Evolutionary conservation across 2,113 vertebrate species (phyloP).

Genomic region (Nyctibius bracteatus): DNA sequence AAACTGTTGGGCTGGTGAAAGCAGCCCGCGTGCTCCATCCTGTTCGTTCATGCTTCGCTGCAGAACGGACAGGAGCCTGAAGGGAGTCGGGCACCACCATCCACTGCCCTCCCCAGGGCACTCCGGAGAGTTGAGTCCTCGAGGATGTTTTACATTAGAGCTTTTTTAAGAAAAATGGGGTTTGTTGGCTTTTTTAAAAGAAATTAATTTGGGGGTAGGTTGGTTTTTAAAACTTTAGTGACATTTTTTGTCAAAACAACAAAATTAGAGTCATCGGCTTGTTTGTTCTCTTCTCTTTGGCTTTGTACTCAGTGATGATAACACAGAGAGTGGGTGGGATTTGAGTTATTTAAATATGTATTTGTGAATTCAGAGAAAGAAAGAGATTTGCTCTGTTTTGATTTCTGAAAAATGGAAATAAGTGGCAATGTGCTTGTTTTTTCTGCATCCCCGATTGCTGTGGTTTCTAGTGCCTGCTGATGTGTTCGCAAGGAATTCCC

Average conservation of each 20-base stretch:
- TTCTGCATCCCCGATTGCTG: not conserved
- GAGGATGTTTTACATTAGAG: not conserved
- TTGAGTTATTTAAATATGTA: fast-evolving
- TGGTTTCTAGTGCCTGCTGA: slow-evolving; percentile 85
- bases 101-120: fast-evolving
- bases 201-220: not conserved
- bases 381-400: not conserved
- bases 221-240: not conserved
- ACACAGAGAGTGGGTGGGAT: not conserved
- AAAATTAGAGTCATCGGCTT: not conserved
- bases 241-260: not conserved
- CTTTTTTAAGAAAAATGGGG: not conserved
- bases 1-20: not conserved
- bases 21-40: fast-evolving
- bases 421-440: fast-evolving
- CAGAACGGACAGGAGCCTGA: fast-evolving
- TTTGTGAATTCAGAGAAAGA: not conserved
- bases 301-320: not conserved
- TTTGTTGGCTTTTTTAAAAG: not conserved
- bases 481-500: slow-evolving; percentile 92
- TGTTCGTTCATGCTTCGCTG: fast-evolving
- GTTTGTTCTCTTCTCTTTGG: not conserved
- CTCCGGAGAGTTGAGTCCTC: fast-evolving
- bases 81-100: not conserved
- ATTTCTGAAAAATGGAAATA: not conserved